Percentiles rank a stretch among this genome's conserved stretches.
These are phyloP conservation scores for Coelopa pilipes DNA, from an alignment of 2,888 invertebrate genomes.

Conservation along the genomic window DNA sequence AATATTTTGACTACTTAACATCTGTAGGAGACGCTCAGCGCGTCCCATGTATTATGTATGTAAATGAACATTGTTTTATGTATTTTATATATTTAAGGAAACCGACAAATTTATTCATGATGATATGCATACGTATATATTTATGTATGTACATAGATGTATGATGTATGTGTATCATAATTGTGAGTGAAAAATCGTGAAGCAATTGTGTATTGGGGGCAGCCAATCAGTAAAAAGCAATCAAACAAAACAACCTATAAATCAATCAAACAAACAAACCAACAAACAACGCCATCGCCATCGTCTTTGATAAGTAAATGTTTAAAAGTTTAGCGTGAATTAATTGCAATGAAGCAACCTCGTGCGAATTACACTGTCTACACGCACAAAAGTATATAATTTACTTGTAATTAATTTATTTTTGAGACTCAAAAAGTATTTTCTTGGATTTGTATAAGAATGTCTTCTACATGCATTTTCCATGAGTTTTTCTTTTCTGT, in stretches of 20 bases:
- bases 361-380: background rate
- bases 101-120: background rate
- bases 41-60: too few species aligned
- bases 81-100: background rate
- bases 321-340: background rate
- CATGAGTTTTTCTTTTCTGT: background rate
- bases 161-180: conserved; percentile 26
- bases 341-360: background rate
- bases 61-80: background rate
- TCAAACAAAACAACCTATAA: conserved; percentile 16
- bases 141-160: conserved; percentile 48
- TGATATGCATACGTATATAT: conserved; percentile 48
- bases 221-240: conserved; percentile 60
- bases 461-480: background rate
- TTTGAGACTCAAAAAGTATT: background rate
- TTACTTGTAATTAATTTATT: too few species aligned
- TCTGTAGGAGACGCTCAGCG: too few species aligned
- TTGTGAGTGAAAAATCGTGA: conserved; percentile 64
- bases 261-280: conserved; percentile 19
- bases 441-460: too few species aligned
- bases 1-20: too few species aligned
- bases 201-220: conserved; percentile 68
- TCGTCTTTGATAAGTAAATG: conserved; percentile 16
- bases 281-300: conserved; percentile 22
- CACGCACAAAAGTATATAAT: background rate